Evolutionary conservation across 2,113 vertebrate genomes (phyloP).

Genomic region (Hipposideros armiger): DNA sequence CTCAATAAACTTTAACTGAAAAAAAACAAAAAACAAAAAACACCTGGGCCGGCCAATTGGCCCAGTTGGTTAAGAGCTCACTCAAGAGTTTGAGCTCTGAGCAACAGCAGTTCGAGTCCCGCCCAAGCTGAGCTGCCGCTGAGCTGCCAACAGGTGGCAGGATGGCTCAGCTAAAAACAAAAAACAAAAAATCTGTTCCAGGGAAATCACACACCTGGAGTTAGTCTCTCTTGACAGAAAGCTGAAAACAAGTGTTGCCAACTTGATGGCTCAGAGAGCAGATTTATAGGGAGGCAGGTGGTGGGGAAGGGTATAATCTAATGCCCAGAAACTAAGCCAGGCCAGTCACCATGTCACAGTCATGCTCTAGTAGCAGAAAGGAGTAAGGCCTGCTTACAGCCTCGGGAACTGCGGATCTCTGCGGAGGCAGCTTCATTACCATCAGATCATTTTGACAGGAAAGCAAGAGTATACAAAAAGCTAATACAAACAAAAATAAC

Average conservation of each 20-base stretch:
- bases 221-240: not conserved
- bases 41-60: no score
- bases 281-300: not conserved
- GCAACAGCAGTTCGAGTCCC: no score
- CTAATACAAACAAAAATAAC: not conserved
- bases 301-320: not conserved
- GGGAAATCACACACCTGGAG: not conserved
- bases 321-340: not conserved
- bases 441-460: not conserved
- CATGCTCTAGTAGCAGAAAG: not conserved
- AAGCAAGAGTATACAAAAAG: not conserved
- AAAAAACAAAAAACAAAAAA: no score
- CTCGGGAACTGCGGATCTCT: not conserved
- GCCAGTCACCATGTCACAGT: not conserved
- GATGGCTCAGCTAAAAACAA: no score
- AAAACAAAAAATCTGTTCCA: no score
- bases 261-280: not conserved
- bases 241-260: not conserved
- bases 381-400: not conserved
- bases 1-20: no score
- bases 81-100: no score
- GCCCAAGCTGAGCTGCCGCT: no score
- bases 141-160: no score
- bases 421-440: not conserved
- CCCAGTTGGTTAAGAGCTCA: no score